A percentile compares a stretch with the other conserved stretches of the same genome.
These are phyloP conservation scores for Macquaria australasica DNA, from an alignment of 2,113 vertebrate species.

Conservation along the genomic window DNA sequence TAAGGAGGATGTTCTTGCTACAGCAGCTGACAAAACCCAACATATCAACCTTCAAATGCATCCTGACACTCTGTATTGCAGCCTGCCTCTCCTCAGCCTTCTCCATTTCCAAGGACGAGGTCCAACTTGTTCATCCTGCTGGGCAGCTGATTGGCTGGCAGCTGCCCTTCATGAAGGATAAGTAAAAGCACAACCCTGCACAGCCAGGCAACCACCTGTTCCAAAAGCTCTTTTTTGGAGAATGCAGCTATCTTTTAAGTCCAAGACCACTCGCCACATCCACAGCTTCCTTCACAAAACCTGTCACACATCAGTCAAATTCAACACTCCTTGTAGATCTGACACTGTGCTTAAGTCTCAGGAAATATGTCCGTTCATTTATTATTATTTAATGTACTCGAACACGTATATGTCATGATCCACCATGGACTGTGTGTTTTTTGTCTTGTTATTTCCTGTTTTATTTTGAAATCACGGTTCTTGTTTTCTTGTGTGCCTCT, in stretches of 20 bases:
- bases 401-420: no score
- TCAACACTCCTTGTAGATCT: background rate
- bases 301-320: constrained; percentile 8
- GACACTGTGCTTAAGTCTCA: background rate
- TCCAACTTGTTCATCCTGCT: constrained; percentile 58
- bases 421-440: no score
- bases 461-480: no score
- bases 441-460: no score
- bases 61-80: background rate
- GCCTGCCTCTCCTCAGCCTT: constrained; percentile 1
- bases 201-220: constrained; percentile 53
- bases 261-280: background rate
- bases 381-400: background rate
- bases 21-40: constrained; percentile 34
- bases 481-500: no score
- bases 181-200: constrained; percentile 43
- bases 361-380: background rate
- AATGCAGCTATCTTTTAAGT: constrained; percentile 21
- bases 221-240: background rate
- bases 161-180: constrained; percentile 50
- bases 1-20: background rate
- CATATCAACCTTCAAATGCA: constrained; percentile 41
- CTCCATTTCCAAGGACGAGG: constrained; percentile 56
- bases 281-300: background rate
- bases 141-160: constrained; percentile 65